Base-by-base conservation (phyloP, 2,888 invertebrate genomes). In the Helicoverpa assulta region DNA sequence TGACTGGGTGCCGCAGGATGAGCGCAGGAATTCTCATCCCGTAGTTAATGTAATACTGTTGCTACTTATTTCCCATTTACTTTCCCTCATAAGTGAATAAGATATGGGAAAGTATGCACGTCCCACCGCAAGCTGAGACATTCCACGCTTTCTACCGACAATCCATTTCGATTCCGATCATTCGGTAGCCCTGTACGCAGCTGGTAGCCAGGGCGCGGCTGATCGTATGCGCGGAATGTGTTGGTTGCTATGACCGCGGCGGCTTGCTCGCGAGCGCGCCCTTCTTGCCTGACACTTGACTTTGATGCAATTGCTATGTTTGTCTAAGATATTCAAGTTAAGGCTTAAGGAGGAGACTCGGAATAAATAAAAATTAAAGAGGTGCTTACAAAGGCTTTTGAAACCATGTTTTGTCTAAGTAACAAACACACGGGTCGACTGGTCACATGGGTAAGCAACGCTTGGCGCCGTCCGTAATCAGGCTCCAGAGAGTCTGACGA, bases 211-310 rank as follows among this genome's bases (percentile, higher is more conserved):
- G 86, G 86, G 86, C 78, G 86, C 76, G 82, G 83, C 85, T 78
- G 84, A 84, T 81, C 81, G 82, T 83, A 84, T 87, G 88, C 84
- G 76, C 73, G 89, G 89, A 89, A 91, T 90, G 88, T 79, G 81
- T 80, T 79, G 69, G 40, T 62, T 53, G 55, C 54, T 63, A 67
- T 69, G 71, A 63, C 65, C 71, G 75, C 73, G 78, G 83, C 80
- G 73, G 73, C 80, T 76, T 80, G 80, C 85, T 85, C 78, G 86
- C 64, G 70, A 82, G 81, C 85, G 78, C 60, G 79, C 80, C 70
- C 71, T 70, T 74, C 70, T 62, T 67, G 73, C 78, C 67, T 80
- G 70, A 82, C 81, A 81, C 83, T 82, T 85, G 86, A 85, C 80
- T 85, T 85, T 81, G 81, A 84, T 65, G 67, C 63, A 54, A n/a